Conservation (phyloP, 2,113 vertebrate genomes). For the Pedionomus torquatus region DNA sequence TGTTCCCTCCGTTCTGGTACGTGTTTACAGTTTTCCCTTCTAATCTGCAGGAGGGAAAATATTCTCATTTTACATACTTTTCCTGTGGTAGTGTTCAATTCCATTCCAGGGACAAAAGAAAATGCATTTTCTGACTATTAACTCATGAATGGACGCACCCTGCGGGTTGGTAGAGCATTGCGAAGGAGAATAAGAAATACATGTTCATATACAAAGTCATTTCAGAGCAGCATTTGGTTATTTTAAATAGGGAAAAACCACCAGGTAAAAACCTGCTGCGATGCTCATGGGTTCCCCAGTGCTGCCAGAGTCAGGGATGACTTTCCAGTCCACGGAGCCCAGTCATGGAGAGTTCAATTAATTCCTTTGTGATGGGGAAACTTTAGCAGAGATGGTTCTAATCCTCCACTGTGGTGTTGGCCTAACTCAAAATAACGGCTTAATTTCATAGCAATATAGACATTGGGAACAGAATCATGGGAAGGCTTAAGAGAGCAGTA, state of each 20-base stretch:
- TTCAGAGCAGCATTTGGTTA: background rate
- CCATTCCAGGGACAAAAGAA: background rate
- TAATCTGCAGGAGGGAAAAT: background rate
- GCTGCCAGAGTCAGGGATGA: background rate
- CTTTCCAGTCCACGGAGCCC: background rate
- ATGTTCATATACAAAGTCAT: background rate
- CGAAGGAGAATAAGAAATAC: background rate
- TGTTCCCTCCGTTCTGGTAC: background rate
- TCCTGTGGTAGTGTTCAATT: background rate
- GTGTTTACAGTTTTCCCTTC: background rate
- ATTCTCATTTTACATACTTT: background rate
- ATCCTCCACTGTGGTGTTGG: background rate
- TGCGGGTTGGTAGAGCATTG: background rate
- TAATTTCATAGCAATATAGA: background rate
- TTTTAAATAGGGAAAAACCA: background rate
- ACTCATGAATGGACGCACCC: background rate
- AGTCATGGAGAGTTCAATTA: background rate
- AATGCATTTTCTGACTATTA: background rate
- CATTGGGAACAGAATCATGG: background rate
- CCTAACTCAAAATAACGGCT: background rate
- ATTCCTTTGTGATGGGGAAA: background rate
- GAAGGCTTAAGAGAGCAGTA: background rate
- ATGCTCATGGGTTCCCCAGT: background rate
- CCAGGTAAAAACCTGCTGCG: background rate
- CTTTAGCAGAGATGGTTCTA: background rate